Base-by-base conservation (phyloP, 1,140 invertebrate species). In the Bilobella aurantiaca region DNA sequence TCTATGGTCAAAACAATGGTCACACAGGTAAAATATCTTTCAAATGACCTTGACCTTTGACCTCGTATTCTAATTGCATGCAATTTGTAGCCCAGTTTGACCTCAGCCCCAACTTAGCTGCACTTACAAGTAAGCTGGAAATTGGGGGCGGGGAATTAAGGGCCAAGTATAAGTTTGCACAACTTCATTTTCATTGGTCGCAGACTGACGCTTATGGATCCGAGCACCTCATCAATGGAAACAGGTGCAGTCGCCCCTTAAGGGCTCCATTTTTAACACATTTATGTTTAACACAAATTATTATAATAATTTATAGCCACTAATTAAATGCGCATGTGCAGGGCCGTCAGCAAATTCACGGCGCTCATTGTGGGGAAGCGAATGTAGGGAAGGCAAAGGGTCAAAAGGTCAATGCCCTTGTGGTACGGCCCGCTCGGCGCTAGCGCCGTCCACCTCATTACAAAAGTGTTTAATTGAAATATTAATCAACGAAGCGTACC, bases 181-280 rank as follows among this genome's bases (percentile, higher is more conserved):
- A 81, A 68, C 70, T 82, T 21, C 82, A 84, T 71, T 77, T 83
- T 63, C 82, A 84, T 69, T 83, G 82, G 78, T 79, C 79, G 3
- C 73, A 74, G 16, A 74, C 76, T 12, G 75, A 78, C 60, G 69
- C 72, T 16, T 56, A 70, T 2, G 82, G 82, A 12, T 82, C 81
- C 1, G 82, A 84, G 70, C 82, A 84, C 71, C 77, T 75, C 2
- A 74, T 84, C 31, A 77, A 79, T 47, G 77, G 76, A 27, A 75
- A 76, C 58, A 65, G 73, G 63, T 81, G n/a, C n/a, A n/a, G n/a
- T n/a, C n/a, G n/a, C n/a, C n/a, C n/a, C n/a, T n/a, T n/a, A n/a
- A n/a, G n/a, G n/a, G n/a, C n/a, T n/a, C n/a, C n/a, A n/a, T n/a
- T n/a, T n/a, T n/a, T n/a, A n/a, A n/a, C n/a, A n/a, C n/a, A n/a